Evolutionary conservation across 2,113 vertebrate species (phyloP).

Genomic region (Mixornis gularis): DNA sequence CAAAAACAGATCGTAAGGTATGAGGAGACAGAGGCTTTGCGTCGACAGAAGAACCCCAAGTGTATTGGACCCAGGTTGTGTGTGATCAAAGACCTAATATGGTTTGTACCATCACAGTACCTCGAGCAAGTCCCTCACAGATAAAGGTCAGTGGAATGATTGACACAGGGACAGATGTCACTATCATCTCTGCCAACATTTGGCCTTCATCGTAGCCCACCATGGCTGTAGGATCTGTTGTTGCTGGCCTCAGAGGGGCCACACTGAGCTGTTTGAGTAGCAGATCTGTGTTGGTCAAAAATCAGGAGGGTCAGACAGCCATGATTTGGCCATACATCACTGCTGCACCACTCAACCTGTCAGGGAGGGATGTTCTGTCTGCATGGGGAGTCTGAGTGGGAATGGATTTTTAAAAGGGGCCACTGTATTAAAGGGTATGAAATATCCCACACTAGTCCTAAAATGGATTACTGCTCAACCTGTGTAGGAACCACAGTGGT

Average conservation of each 20-base stretch:
- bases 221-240: neutral
- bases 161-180: neutral
- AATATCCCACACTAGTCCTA: neutral
- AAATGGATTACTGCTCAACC: neutral
- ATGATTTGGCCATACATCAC: neutral
- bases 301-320: neutral
- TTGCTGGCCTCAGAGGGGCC: neutral
- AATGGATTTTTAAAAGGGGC: neutral
- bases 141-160: neutral
- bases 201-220: neutral
- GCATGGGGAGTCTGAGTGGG: neutral
- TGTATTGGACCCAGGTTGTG: neutral
- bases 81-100: neutral
- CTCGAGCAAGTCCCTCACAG: neutral
- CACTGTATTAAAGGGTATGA: neutral
- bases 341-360: neutral
- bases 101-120: neutral
- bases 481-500: neutral
- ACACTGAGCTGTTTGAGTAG: neutral
- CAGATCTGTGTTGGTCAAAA: neutral
- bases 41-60: neutral
- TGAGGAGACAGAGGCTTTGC: neutral
- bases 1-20: neutral
- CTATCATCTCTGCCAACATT: neutral
- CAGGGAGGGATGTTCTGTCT: neutral